Evolutionary conservation across 2,797 vertebrate species (phyloP).

Genomic region (Myoxocephalus aenaeus): DNA sequence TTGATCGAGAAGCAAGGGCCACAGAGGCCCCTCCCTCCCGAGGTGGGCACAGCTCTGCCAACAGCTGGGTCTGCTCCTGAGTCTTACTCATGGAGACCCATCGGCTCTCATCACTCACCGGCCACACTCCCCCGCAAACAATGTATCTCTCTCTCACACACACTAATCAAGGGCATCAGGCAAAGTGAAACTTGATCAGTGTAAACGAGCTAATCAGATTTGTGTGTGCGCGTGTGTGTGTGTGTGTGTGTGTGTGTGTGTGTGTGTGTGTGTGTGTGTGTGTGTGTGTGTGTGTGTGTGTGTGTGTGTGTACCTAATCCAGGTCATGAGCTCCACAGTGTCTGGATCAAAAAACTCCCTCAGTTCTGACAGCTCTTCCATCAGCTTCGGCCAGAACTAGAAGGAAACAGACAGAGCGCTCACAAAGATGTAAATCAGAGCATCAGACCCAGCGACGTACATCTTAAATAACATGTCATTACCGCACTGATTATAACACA

Average conservation of each 20-base stretch:
- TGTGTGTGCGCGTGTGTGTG: conserved; percentile 22
- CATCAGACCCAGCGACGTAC: neutral
- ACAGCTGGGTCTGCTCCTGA: conserved; percentile 74
- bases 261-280: conserved; percentile 46
- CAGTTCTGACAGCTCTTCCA: conserved; percentile 94
- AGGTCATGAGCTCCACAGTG: conserved; percentile 98
- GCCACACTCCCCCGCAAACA: conserved; percentile 50
- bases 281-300: conserved; percentile 27
- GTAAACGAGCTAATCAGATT: conserved; percentile 68
- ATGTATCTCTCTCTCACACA: neutral
- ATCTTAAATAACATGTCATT: conserved; percentile 27
- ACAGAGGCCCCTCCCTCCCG: conserved; percentile 27
- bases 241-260: conserved; percentile 16
- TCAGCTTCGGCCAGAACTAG: conserved; percentile 95
- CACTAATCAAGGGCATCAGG: conserved; percentile 62
- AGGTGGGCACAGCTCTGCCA: conserved; percentile 68
- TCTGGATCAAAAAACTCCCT: conserved; percentile 98
- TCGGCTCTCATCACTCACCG: conserved; percentile 73
- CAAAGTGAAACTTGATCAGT: conserved; percentile 49
- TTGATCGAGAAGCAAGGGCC: conserved; percentile 60
- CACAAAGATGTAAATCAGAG: conserved; percentile 9
- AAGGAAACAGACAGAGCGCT: conserved; percentile 18
- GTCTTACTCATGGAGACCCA: conserved; percentile 74
- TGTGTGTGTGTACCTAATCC: conserved; percentile 91
- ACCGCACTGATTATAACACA: conserved; percentile 12